A percentile compares a stretch with the other conserved stretches of the same genome.
These are phyloP conservation scores for Halichondria panicea DNA, from an alignment of 37 sponge, comb jelly and placozoan species.

Conservation along the genomic window DNA sequence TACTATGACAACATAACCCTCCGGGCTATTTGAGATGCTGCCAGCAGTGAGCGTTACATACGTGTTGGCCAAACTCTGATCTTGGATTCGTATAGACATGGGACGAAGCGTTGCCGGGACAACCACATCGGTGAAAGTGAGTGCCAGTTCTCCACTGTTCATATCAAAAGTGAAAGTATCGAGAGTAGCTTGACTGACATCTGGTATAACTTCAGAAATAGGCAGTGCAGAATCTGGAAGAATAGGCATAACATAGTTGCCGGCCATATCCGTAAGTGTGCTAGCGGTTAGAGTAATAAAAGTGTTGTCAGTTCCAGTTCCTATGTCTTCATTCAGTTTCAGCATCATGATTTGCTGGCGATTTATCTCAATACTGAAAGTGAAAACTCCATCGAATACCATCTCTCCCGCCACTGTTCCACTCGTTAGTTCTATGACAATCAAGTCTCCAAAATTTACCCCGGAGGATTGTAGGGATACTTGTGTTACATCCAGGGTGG, in stretches of 20 bases:
- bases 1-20: slow-evolving; percentile 51
- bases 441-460: not conserved
- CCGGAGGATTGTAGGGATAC: slow-evolving; percentile 53
- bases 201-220: not conserved
- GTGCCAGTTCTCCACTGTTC: slow-evolving; percentile 56
- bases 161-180: slow-evolving; percentile 68
- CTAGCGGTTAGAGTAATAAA: slow-evolving; percentile 51
- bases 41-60: slow-evolving; percentile 38
- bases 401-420: slow-evolving; percentile 43
- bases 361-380: slow-evolving; percentile 37
- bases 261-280: slow-evolving; percentile 75
- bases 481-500: slow-evolving; percentile 62
- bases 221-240: slow-evolving; percentile 20
- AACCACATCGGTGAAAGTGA: slow-evolving; percentile 84
- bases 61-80: slow-evolving; percentile 39
- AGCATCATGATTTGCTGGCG: slow-evolving; percentile 47
- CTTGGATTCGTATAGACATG: slow-evolving; percentile 60
- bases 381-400: slow-evolving; percentile 40
- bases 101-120: slow-evolving; percentile 30
- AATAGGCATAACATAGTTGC: slow-evolving; percentile 53
- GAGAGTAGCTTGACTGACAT: slow-evolving; percentile 46
- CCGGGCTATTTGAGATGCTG: slow-evolving; percentile 37
- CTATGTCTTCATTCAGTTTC: slow-evolving; percentile 65
- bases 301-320: slow-evolving; percentile 32
- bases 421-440: not conserved